These are phyloP conservation scores for Lamellibrachia luymesi DNA, from an alignment of 1,140 invertebrate genomes.

Conservation along the genomic window DNA sequence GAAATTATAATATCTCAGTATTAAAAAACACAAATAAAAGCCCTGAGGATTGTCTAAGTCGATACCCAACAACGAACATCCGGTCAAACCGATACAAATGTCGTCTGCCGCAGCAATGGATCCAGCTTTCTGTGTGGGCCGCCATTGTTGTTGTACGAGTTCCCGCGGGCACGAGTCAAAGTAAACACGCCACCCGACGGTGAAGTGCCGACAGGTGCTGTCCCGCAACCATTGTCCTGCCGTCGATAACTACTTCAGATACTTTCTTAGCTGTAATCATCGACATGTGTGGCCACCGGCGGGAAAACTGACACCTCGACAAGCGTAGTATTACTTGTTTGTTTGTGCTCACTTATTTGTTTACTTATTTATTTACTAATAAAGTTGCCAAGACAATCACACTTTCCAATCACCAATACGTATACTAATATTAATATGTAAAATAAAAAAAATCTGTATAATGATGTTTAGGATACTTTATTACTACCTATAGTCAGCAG, in stretches of 20 bases:
- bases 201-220: neutral
- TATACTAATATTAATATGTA: too few relatives aligned
- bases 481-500: too few relatives aligned
- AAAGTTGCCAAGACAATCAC: neutral
- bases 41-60: neutral
- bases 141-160: neutral
- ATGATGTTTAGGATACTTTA: too few relatives aligned
- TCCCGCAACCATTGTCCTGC: neutral
- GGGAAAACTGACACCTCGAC: neutral
- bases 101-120: neutral
- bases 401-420: too few relatives aligned
- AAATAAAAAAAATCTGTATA: too few relatives aligned
- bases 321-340: neutral
- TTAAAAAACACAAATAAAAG: neutral
- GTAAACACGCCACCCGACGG: neutral
- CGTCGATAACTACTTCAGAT: neutral
- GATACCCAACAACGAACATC: neutral
- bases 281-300: neutral
- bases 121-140: neutral
- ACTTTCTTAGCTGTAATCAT: neutral
- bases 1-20: neutral
- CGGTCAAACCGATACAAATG: neutral
- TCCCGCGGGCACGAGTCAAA: neutral
- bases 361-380: neutral
- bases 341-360: neutral